Conservation (phyloP, 2,888 invertebrate species). For the Cerastoderma edule region DNA sequence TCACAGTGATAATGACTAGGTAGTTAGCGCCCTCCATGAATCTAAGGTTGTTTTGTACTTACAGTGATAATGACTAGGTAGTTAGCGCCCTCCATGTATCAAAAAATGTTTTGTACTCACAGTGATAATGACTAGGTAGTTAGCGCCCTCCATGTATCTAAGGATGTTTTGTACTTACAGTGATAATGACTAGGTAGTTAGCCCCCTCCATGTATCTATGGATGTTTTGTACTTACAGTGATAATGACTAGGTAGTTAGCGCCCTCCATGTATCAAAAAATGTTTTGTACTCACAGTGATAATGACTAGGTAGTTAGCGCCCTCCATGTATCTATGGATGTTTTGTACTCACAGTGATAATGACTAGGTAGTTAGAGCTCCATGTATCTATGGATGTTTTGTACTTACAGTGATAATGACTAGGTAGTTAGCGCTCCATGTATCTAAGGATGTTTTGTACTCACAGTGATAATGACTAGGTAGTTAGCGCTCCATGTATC, state of each 20-base stretch:
- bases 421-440: too few relatives aligned
- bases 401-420: too few relatives aligned
- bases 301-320: too few relatives aligned
- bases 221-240: slow-evolving; percentile 65
- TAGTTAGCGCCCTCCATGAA: slow-evolving; percentile 74
- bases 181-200: slow-evolving; percentile 57
- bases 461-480: slow-evolving; percentile 68
- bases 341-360: slow-evolving; percentile 68
- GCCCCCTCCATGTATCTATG: too few relatives aligned
- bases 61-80: too few relatives aligned
- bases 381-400: slow-evolving; percentile 66
- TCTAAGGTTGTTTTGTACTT: slow-evolving; percentile 67
- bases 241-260: slow-evolving; percentile 72
- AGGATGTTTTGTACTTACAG: too few relatives aligned
- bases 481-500: slow-evolving; percentile 73
- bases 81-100: too few relatives aligned
- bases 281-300: too few relatives aligned
- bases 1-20: slow-evolving; percentile 68
- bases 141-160: slow-evolving; percentile 71
- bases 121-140: slow-evolving; percentile 69
- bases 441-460: too few relatives aligned
- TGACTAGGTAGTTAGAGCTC: slow-evolving; percentile 73
- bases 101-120: too few relatives aligned
- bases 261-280: slow-evolving; percentile 70
- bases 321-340: too few relatives aligned